Conservation (phyloP, 92 coral and sea anemone species). For the Parazoanthus swiftii region DNA sequence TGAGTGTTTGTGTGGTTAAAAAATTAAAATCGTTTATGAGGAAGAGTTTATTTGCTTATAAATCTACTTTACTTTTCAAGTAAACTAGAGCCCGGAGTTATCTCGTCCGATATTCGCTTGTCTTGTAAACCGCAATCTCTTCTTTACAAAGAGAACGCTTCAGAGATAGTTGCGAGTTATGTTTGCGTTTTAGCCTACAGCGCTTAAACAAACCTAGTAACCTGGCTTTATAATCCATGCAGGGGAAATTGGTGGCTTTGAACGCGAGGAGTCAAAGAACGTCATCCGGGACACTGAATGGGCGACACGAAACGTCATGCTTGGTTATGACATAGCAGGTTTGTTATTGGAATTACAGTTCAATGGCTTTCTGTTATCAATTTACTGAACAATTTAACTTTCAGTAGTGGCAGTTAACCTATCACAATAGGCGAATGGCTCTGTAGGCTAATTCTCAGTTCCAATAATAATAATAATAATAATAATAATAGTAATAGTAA, state of each 20-base stretch:
- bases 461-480: too few species aligned
- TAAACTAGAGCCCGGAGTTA: too few species aligned
- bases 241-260: constrained; percentile 94
- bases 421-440: too few species aligned
- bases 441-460: too few species aligned
- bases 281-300: constrained; percentile 89
- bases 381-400: not conserved
- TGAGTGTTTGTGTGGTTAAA: too few species aligned
- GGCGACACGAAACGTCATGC: constrained; percentile 84
- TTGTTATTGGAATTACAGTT: not conserved
- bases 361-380: not conserved
- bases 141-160: too few species aligned
- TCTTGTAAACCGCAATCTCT: too few species aligned
- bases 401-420: not conserved
- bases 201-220: not conserved
- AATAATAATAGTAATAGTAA: too few species aligned
- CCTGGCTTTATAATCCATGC: not conserved
- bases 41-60: too few species aligned
- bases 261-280: constrained; percentile 77
- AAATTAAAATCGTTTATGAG: too few species aligned
- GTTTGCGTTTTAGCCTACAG: not conserved
- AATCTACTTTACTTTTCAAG: too few species aligned
- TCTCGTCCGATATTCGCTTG: too few species aligned
- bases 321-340: constrained; percentile 89
- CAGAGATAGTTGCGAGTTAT: not conserved